Conservation (phyloP, 2,888 invertebrate genomes). For the Spatulosminthurus flaviceps region DNA sequence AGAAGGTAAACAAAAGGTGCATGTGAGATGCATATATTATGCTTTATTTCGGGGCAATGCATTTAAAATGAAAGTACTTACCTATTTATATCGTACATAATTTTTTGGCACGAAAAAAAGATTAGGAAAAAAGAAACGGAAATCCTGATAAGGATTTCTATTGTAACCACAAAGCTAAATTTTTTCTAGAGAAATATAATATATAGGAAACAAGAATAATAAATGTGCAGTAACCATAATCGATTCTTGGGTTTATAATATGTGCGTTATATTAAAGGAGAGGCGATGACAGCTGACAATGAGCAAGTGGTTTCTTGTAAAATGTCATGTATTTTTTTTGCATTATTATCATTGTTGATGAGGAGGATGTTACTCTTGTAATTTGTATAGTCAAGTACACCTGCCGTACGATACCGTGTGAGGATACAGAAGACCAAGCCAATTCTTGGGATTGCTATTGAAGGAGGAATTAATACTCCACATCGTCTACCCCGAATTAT, state of each 20-base stretch:
- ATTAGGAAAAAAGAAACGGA: neutral
- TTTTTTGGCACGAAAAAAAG: neutral
- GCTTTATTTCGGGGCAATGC: too few relatives aligned
- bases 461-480: slow-evolving; percentile 95
- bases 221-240: neutral
- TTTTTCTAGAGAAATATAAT: neutral
- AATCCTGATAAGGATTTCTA: neutral
- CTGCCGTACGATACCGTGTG: slow-evolving; percentile 72
- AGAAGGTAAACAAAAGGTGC: too few relatives aligned
- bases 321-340: neutral
- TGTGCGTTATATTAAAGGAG: too few relatives aligned
- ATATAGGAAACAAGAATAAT: neutral
- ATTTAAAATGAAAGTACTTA: too few relatives aligned
- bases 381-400: slow-evolving; percentile 41
- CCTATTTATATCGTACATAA: too few relatives aligned
- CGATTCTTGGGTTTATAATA: neutral
- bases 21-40: too few relatives aligned
- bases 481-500: slow-evolving; percentile 95
- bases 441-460: slow-evolving; percentile 94
- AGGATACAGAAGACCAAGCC: slow-evolving; percentile 93
- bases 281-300: too few relatives aligned
- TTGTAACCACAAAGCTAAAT: neutral
- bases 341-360: neutral
- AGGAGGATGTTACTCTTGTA: too few relatives aligned
- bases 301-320: too few relatives aligned